Percentiles rank a stretch among this genome's conserved stretches.
phyloP scores from a whole-genome alignment of 2,113 vertebrate species.

The Eira barbara region DNA sequence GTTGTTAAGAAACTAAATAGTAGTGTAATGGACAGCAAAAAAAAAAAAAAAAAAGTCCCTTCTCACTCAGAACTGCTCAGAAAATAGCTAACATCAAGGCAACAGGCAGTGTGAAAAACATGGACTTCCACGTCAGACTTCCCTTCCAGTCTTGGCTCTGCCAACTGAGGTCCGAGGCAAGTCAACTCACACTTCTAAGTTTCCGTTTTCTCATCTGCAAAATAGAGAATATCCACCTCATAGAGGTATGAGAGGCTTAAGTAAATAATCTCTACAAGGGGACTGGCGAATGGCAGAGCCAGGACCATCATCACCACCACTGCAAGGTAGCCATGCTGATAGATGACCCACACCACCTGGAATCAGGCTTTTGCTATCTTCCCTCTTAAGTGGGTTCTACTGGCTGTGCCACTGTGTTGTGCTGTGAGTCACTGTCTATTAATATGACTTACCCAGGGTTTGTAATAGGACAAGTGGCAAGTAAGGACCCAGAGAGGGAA shows the following conservation, averaged over 20 bases:
- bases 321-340: not conserved
- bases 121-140: not conserved
- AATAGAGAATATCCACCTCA: not conserved
- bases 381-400: not conserved
- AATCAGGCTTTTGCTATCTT: not conserved
- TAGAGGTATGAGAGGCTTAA: not conserved
- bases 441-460: not conserved
- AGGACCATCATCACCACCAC: not conserved
- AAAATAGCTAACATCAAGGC: not conserved
- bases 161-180: not conserved
- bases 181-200: not conserved
- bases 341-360: not conserved
- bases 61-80: not conserved
- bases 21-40: not conserved
- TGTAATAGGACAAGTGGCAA: not conserved
- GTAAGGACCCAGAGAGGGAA: not conserved
- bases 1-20: not conserved
- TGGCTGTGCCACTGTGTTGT: not conserved
- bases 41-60: not conserved
- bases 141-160: not conserved
- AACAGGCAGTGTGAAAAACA: not conserved
- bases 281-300: not conserved
- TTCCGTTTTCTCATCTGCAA: not conserved
- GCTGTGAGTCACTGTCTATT: slow-evolving; percentile 14
- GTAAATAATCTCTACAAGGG: not conserved